These are phyloP conservation scores for Microplitis mediator DNA, from an alignment of 1,140 invertebrate species.

Conservation along the genomic window DNA sequence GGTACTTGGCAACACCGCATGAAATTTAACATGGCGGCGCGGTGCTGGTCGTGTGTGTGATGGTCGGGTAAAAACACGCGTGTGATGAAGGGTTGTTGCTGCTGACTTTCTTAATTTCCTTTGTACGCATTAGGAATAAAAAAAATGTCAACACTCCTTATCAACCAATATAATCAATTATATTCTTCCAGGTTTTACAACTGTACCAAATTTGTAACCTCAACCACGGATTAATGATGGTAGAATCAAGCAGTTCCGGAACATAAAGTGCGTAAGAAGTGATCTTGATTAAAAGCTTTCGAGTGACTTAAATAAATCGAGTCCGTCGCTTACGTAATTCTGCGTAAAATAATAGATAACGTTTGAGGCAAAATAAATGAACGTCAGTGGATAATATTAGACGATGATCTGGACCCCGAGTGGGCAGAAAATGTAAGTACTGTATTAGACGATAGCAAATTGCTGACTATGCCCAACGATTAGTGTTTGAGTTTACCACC, in stretches of 20 bases:
- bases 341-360: conserved; percentile 99
- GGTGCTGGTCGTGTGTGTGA: too few species aligned
- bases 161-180: conserved; percentile 3
- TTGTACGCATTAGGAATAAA: background rate
- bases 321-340: conserved; percentile 97
- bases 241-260: conserved; percentile 97
- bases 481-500: conserved; percentile 96
- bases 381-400: conserved; percentile 99
- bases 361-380: conserved; percentile 98
- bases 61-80: too few species aligned
- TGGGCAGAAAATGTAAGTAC: conserved; percentile 99
- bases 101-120: conserved; percentile 13
- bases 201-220: conserved; percentile 98
- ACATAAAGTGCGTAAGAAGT: conserved; percentile 98
- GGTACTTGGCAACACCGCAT: too few species aligned
- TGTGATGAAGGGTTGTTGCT: conserved; percentile 65
- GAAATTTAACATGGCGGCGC: too few species aligned
- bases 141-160: background rate
- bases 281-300: conserved; percentile 90
- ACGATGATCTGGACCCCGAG: conserved; percentile 97
- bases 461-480: conserved; percentile 97
- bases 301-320: conserved; percentile 94
- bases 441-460: conserved; percentile 97
- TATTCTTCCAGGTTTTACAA: conserved; percentile 84
- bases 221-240: conserved; percentile 99